Percentiles rank a stretch among this genome's conserved stretches.
These are phyloP conservation scores for Myotis lucifugus DNA, from an alignment of 2,113 vertebrate genomes.

Conservation along the genomic window DNA sequence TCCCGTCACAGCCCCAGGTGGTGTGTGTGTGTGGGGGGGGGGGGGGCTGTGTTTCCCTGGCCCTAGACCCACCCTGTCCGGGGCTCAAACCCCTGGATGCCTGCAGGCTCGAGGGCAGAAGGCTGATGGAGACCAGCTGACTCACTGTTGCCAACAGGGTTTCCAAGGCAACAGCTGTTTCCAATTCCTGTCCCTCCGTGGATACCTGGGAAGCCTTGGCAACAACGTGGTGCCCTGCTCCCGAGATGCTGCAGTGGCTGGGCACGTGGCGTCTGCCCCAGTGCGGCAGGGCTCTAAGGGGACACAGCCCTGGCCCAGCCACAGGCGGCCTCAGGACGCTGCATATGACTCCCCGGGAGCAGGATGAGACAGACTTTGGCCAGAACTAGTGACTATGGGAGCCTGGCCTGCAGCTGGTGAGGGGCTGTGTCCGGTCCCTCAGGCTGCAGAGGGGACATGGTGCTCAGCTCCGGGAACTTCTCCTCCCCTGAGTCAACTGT, in stretches of 20 bases:
- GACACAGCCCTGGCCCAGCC: background rate
- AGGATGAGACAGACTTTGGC: background rate
- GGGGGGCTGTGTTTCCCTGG: background rate
- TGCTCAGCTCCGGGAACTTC: background rate
- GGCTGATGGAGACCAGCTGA: slow-evolving; percentile 53
- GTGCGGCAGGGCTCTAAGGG: background rate
- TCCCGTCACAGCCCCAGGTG: too few relatives aligned
- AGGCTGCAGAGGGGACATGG: background rate
- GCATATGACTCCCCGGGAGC: background rate
- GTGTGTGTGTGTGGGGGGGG: too few relatives aligned
- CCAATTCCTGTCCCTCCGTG: slow-evolving; percentile 55
- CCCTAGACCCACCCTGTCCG: fast-evolving
- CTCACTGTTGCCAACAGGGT: slow-evolving; percentile 59
- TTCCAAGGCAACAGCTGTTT: slow-evolving; percentile 72
- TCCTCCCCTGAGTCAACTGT: background rate
- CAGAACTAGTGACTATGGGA: background rate
- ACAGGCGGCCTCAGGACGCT: background rate
- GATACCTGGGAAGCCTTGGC: slow-evolving; percentile 62
- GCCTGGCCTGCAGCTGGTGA: background rate
- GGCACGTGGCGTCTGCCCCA: background rate
- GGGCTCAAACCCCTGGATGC: background rate
- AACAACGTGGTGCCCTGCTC: background rate
- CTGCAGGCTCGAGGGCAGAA: slow-evolving; percentile 26
- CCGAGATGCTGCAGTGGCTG: background rate
- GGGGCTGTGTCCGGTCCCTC: fast-evolving